Percentiles rank a stretch among this genome's conserved stretches.
phyloP scores from a whole-genome alignment of 2,113 vertebrate species.

The Menidia beryllina region DNA sequence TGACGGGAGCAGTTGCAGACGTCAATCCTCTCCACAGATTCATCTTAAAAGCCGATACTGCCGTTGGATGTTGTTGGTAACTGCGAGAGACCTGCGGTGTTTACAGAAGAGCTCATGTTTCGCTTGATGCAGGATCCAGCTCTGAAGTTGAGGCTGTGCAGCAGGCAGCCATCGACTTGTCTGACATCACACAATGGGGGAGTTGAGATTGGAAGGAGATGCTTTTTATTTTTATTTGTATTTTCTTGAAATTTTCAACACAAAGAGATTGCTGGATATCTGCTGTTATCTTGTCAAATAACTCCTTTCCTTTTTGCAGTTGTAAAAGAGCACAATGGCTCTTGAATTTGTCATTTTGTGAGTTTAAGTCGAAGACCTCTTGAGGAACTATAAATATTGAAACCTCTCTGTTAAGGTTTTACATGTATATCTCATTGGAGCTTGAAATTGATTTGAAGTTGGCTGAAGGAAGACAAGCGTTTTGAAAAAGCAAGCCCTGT shows the following conservation, averaged over 20 bases:
- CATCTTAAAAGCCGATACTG: conserved; percentile 22
- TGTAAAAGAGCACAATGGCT: conserved; percentile 41
- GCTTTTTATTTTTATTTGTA: conserved; percentile 45
- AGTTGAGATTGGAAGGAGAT: conserved; percentile 40
- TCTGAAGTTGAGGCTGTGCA: conserved; percentile 33
- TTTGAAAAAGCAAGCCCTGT: conserved; percentile 59
- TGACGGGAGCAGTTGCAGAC: conserved; percentile 52
- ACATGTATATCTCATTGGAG: conserved; percentile 81
- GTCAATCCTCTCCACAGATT: conserved; percentile 38
- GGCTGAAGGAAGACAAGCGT: conserved; percentile 70
- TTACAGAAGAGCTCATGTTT: conserved; percentile 46
- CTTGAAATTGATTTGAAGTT: conserved; percentile 83
- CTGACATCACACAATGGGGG: conserved; percentile 50
- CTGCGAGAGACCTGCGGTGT: conserved; percentile 41
- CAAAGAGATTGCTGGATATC: conserved; percentile 46
- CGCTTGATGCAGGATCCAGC: conserved; percentile 13
- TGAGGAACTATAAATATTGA: conserved; percentile 76
- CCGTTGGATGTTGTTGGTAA: conserved; percentile 41
- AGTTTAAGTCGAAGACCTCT: conserved; percentile 66
- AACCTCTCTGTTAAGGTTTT: conserved; percentile 70
- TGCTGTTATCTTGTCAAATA: conserved; percentile 61
- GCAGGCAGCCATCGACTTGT: conserved; percentile 50
- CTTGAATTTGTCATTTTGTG: conserved; percentile 52
- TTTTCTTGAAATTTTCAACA: conserved; percentile 55
- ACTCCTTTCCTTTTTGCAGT: conserved; percentile 41